Base-by-base conservation (phyloP, 2,888 invertebrate genomes). In the Gastracanthus pulcherrimus region DNA sequence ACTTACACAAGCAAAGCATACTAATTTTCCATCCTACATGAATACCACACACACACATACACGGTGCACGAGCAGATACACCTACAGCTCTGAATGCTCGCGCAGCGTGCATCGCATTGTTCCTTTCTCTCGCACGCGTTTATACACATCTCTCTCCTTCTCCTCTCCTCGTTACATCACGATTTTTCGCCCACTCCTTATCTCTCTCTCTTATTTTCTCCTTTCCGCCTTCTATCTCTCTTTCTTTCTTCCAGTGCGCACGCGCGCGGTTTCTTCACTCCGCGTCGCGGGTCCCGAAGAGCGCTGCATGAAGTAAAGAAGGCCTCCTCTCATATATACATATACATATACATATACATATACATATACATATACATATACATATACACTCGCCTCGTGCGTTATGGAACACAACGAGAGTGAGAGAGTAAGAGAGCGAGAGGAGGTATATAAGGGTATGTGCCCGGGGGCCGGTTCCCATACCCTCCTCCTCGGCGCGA, bases 401-500 rank as follows among this genome's bases (percentile, higher is more conserved):
- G 71, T 78, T 71, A 51, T 78, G 64, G 71, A 71, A 70, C 48
- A 62, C 62, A 51, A 45, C 80, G 34, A 51, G 74, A 51, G 62
- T 60, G 31, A 41, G 77, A 76, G 26, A 55, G 51, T 38, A 64
- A 31, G 51, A 70, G 55, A 34, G 29, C 23, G 36, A 79, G 51
- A 72, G 71, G 31, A 34, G 26, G 36, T 34, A 45, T 69, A 75
- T 80, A 80, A 80, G 80, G 80, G 80, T 80, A 80, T 26, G 23
- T 70, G 75, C 64, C 82, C 77, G 26, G 77, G 55, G 76, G 75
- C 74, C 77, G 82, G 71, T 83, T 83, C 82, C 82, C 82, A 83
- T 83, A 80, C 77, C 80, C 70, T 77, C 82, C 80, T 80, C 82
- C 69, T 77, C 66, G 60, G 64, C 86, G 89, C 91, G 91, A 90